Evolutionary conservation across 2,888 invertebrate species (phyloP).

Genomic region (Andricus quercusramuli): DNA sequence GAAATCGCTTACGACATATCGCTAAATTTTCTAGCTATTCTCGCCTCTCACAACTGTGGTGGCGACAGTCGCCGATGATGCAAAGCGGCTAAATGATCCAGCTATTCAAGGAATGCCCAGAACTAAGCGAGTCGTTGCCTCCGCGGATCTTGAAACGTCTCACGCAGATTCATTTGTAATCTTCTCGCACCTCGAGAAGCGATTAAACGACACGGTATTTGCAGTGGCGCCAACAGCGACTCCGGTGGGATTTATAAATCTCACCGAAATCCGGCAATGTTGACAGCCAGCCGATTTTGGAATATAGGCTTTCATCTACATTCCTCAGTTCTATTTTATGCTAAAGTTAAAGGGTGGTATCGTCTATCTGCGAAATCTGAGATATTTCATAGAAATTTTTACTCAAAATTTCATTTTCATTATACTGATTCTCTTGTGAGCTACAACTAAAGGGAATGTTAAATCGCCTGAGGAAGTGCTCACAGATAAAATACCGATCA

Average conservation of each 20-base stretch:
- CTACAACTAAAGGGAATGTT: no score
- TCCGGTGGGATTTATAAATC: slow-evolving; percentile 24
- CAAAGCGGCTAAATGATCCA: slow-evolving; percentile 38
- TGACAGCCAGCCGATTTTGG: slow-evolving; percentile 9
- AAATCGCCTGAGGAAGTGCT: no score
- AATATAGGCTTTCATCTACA: background rate
- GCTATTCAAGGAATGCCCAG: slow-evolving; percentile 47
- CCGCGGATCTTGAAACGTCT: slow-evolving; percentile 49
- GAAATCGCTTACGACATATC: slow-evolving; percentile 29
- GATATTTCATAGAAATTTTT: background rate
- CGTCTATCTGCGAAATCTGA: background rate
- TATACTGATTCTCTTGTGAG: background rate
- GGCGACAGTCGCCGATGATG: slow-evolving; percentile 39
- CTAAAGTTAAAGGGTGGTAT: background rate
- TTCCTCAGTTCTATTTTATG: background rate
- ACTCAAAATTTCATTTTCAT: background rate
- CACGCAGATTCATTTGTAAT: slow-evolving; percentile 50
- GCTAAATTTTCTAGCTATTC: slow-evolving; percentile 36
- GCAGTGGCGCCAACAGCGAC: slow-evolving; percentile 36
- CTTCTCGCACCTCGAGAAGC: slow-evolving; percentile 51
- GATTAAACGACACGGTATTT: slow-evolving; percentile 39
- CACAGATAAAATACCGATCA: no score
- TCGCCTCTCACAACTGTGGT: slow-evolving; percentile 8
- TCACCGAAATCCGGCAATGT: background rate
- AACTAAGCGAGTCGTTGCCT: slow-evolving; percentile 54